phyloP scores from a whole-genome alignment of 2,888 invertebrate species.

The Resseliella maxima region DNA sequence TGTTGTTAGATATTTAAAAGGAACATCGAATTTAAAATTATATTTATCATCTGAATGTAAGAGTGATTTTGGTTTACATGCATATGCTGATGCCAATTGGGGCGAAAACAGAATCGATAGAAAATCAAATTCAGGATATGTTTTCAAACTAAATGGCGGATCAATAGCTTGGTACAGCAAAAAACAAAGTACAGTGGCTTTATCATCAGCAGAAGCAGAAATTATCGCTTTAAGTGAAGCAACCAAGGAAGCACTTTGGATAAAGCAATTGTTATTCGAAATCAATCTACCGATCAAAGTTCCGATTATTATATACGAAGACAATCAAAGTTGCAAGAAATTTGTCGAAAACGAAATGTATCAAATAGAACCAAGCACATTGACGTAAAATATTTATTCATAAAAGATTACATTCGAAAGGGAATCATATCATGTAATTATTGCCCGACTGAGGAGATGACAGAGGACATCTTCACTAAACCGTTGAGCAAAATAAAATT shows the following conservation, averaged over 20 bases:
- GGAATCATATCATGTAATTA: slow-evolving; percentile 58
- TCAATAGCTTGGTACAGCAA: slow-evolving; percentile 61
- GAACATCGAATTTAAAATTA: slow-evolving; percentile 56
- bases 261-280: slow-evolving; percentile 59
- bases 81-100: too few species aligned
- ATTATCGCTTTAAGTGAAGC: slow-evolving; percentile 60
- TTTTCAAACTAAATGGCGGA: slow-evolving; percentile 58
- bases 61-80: slow-evolving; percentile 43
- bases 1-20: slow-evolving; percentile 58
- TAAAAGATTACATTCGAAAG: slow-evolving; percentile 57
- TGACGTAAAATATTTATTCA: slow-evolving; percentile 56
- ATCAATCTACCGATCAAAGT: slow-evolving; percentile 57
- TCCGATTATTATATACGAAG: too few species aligned
- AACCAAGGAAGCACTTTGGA: slow-evolving; percentile 59
- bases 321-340: slow-evolving; percentile 62
- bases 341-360: slow-evolving; percentile 59
- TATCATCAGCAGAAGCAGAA: slow-evolving; percentile 60
- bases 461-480: slow-evolving; percentile 36
- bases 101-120: too few species aligned
- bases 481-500: background rate
- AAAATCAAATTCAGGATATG: too few species aligned
- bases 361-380: slow-evolving; percentile 61
- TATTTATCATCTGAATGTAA: background rate
- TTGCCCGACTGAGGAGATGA: slow-evolving; percentile 59
- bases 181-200: slow-evolving; percentile 61